Conservation (phyloP, 2,888 invertebrate species). For the Perizoma flavofasciatum region DNA sequence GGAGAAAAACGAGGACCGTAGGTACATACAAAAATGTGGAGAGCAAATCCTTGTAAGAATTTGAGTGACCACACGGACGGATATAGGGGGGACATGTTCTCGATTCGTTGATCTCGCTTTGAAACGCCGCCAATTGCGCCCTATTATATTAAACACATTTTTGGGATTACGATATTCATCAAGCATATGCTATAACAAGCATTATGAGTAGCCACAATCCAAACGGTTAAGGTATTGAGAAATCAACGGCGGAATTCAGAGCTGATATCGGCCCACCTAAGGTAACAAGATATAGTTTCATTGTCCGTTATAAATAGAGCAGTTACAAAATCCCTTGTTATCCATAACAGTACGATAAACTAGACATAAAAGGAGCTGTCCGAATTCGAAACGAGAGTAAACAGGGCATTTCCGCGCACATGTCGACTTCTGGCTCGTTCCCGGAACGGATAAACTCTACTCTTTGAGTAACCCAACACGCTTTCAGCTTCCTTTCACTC, state of each 20-base stretch:
- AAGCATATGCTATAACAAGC: slow-evolving; percentile 36
- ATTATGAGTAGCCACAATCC: slow-evolving; percentile 45
- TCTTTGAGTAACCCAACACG: slow-evolving; percentile 52
- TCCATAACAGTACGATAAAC: slow-evolving; percentile 62
- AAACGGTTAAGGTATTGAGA: slow-evolving; percentile 49
- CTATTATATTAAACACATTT: slow-evolving; percentile 62
- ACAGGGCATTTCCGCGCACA: slow-evolving; percentile 73
- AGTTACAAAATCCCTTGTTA: slow-evolving; percentile 70
- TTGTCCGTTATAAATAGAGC: slow-evolving; percentile 63
- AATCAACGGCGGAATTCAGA: slow-evolving; percentile 47
- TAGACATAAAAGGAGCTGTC: slow-evolving; percentile 68
- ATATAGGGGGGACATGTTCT: slow-evolving; percentile 66
- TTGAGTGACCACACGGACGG: slow-evolving; percentile 64
- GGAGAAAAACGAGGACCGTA: slow-evolving; percentile 63
- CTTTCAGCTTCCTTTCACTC: slow-evolving; percentile 41
- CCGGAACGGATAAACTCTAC: slow-evolving; percentile 52
- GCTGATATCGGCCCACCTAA: slow-evolving; percentile 48
- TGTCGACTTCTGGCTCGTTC: slow-evolving; percentile 50
- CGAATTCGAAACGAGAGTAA: slow-evolving; percentile 69
- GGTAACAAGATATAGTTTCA: slow-evolving; percentile 55
- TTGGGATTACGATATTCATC: slow-evolving; percentile 34
- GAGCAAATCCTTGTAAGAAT: slow-evolving; percentile 78
- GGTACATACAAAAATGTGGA: slow-evolving; percentile 67
- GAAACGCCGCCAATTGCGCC: slow-evolving; percentile 57
- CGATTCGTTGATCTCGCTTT: slow-evolving; percentile 72